Evolutionary conservation across 2,797 vertebrate species (phyloP).

Genomic region (Sebastes steindachneri): DNA sequence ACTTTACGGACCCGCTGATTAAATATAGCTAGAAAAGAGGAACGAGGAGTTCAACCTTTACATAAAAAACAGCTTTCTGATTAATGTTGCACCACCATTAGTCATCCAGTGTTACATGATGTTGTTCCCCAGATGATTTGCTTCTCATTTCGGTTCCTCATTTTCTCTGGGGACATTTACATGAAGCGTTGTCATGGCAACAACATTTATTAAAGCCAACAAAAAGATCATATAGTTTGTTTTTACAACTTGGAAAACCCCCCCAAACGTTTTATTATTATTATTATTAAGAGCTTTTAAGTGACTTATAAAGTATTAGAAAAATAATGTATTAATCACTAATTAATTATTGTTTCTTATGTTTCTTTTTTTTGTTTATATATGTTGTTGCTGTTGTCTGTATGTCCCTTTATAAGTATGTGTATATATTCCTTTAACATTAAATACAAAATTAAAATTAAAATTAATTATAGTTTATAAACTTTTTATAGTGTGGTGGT

Average conservation of each 20-base stretch:
- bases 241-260: too few species aligned
- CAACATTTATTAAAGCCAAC: fast-evolving
- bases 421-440: too few species aligned
- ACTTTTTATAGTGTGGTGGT: neutral
- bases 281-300: too few species aligned
- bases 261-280: too few species aligned
- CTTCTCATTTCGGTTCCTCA: constrained; percentile 73
- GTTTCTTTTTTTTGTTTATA: too few species aligned
- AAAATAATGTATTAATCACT: too few species aligned
- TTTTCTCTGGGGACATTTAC: constrained; percentile 56
- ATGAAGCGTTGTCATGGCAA: constrained; percentile 44
- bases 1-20: neutral
- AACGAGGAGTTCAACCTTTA: neutral
- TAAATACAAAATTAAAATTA: too few species aligned
- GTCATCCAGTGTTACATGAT: neutral
- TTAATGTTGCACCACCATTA: neutral
- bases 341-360: too few species aligned
- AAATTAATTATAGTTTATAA: neutral
- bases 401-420: too few species aligned
- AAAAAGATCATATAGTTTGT: too few species aligned
- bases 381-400: too few species aligned
- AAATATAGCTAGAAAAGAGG: neutral
- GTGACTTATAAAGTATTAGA: too few species aligned
- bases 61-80: neutral
- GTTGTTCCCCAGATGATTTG: constrained; percentile 21